Conservation (phyloP, 2,797 vertebrate genomes). For the Xiphophorus birchmanni region DNA sequence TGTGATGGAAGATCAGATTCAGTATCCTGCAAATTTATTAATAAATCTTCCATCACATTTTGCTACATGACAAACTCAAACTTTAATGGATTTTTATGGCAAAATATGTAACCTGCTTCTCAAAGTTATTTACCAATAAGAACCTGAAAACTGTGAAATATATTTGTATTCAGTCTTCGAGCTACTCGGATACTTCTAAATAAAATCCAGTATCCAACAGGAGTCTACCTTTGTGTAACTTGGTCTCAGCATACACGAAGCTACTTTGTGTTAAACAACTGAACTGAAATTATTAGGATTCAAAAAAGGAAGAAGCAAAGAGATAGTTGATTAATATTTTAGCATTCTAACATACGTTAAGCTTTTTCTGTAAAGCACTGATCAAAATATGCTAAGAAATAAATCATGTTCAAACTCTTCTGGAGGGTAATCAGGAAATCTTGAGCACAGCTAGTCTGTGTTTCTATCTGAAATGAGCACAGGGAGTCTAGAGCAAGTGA, state of each 20-base stretch:
- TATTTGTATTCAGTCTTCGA: background rate
- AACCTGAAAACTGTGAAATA: background rate
- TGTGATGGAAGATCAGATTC: background rate
- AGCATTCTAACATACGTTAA: background rate
- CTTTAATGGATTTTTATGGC: background rate
- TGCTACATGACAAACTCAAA: background rate
- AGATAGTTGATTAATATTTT: background rate
- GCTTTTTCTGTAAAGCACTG: background rate
- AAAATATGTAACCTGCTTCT: background rate
- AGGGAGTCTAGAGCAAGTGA: constrained; percentile 63
- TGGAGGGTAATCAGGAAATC: constrained; percentile 46
- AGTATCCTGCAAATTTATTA: background rate
- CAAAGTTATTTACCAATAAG: background rate
- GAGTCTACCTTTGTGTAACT: background rate
- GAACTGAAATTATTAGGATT: background rate
- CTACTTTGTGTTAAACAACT: background rate
- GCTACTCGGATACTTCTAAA: background rate
- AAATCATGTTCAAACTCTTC: constrained; percentile 39
- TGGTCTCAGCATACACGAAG: background rate
- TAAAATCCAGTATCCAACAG: background rate
- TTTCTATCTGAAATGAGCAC: constrained; percentile 65
- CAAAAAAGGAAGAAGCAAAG: background rate
- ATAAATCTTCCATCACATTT: background rate
- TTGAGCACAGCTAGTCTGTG: constrained; percentile 53
- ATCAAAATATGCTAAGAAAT: background rate